phyloP scores from a whole-genome alignment of 23 tunicate species.

The Halocynthia roretzi region DNA sequence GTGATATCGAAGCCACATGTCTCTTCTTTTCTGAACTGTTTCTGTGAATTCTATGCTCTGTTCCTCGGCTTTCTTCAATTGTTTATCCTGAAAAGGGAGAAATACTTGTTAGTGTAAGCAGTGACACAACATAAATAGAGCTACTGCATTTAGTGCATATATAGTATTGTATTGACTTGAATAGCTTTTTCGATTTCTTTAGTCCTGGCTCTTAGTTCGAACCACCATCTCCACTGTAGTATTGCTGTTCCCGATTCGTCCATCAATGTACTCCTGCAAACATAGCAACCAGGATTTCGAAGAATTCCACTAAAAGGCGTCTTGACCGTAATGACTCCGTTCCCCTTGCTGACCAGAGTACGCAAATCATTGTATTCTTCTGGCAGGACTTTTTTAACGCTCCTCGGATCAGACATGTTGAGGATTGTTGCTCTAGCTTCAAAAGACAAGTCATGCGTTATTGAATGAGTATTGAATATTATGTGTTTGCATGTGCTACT shows the following conservation, averaged over 20 bases:
- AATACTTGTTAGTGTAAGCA: too few species aligned
- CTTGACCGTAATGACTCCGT: conserved; percentile 16
- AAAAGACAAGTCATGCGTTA: not conserved
- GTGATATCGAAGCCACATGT: conserved; percentile 12
- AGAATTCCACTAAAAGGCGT: conserved; percentile 30
- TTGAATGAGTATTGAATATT: too few species aligned
- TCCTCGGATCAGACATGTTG: conserved; percentile 18
- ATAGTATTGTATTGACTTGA: conserved; percentile 5
- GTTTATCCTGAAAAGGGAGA: conserved; percentile 5
- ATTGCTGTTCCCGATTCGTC: conserved; percentile 29
- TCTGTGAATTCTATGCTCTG: conserved; percentile 12
- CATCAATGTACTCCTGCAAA: conserved; percentile 14
- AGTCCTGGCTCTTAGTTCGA: conserved; percentile 49
- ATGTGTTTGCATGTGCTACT: too few species aligned
- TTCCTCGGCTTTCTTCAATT: conserved; percentile 20
- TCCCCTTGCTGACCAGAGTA: not conserved
- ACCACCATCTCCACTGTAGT: conserved; percentile 73
- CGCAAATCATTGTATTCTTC: not conserved
- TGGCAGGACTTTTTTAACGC: not conserved
- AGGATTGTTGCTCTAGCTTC: conserved; percentile 29
- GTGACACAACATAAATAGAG: too few species aligned
- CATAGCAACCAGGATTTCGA: conserved; percentile 66
- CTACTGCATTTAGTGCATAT: too few species aligned
- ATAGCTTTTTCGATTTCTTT: conserved; percentile 52
- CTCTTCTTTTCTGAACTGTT: conserved; percentile 9